Conservation (phyloP, 2,113 vertebrate genomes). For the Sander vitreus region DNA sequence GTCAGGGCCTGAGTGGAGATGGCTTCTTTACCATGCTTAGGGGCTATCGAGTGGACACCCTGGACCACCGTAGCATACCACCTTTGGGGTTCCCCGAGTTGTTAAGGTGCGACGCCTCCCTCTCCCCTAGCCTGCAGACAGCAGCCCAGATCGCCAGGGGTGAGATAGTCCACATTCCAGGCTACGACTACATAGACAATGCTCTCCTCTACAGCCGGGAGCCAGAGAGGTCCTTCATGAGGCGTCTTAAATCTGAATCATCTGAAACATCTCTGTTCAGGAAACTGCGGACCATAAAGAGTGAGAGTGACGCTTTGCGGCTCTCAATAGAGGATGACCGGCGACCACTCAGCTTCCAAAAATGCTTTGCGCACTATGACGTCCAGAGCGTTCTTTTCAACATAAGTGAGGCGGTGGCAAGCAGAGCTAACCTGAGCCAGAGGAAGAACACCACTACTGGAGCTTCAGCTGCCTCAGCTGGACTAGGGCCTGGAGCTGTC, state of each 20-base stretch:
- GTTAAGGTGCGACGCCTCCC: constrained; percentile 87
- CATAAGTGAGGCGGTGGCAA: constrained; percentile 94
- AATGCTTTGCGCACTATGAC: constrained; percentile 97
- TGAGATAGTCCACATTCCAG: constrained; percentile 92
- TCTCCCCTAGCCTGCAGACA: constrained; percentile 94
- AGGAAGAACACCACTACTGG: constrained; percentile 97
- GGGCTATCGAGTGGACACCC: constrained; percentile 89
- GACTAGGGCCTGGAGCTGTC: constrained; percentile 47
- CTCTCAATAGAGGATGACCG: constrained; percentile 90
- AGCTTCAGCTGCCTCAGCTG: constrained; percentile 93
- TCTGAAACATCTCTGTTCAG: constrained; percentile 94
- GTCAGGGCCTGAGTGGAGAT: constrained; percentile 92
- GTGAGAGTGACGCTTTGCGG: constrained; percentile 91
- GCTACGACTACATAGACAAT: constrained; percentile 91
- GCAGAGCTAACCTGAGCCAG: constrained; percentile 88
- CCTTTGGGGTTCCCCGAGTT: constrained; percentile 90
- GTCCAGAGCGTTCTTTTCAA: constrained; percentile 98
- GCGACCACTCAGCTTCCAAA: constrained; percentile 91
- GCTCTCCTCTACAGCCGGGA: constrained; percentile 89
- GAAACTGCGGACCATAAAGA: constrained; percentile 92
- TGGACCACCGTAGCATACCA: constrained; percentile 87
- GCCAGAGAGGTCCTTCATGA: constrained; percentile 91
- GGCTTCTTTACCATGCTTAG: constrained; percentile 93
- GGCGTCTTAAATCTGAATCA: constrained; percentile 90
- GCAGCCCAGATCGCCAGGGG: constrained; percentile 94